A percentile compares a stretch with the other conserved stretches of the same genome.
These are phyloP conservation scores for Cebidichthys violaceus DNA, from an alignment of 2,113 vertebrate genomes.

Conservation along the genomic window DNA sequence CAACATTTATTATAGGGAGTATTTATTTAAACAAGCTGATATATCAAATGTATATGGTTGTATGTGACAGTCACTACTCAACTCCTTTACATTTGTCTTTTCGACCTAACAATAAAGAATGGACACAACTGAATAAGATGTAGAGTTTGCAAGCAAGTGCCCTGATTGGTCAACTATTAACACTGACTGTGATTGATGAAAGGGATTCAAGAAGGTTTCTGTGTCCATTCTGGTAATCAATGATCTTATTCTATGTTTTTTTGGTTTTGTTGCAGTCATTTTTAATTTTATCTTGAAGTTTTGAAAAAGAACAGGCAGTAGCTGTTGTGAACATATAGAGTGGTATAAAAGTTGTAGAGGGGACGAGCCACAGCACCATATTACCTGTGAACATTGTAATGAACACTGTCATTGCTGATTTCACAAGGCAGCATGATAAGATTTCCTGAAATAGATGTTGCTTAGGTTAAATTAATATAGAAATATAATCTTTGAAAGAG, in stretches of 20 bases:
- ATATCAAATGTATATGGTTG: slow-evolving; percentile 1
- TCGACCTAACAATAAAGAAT: background rate
- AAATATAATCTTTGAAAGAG: background rate
- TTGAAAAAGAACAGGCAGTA: background rate
- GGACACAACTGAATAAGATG: background rate
- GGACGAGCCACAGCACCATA: background rate
- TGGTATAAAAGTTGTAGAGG: background rate
- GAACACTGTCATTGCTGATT: background rate
- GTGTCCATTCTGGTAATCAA: background rate
- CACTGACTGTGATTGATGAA: background rate
- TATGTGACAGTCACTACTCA: slow-evolving; percentile 6
- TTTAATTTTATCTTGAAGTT: background rate
- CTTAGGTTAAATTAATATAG: background rate
- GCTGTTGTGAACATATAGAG: background rate
- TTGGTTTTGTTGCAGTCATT: background rate
- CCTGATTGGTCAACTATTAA: background rate
- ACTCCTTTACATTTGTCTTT: background rate
- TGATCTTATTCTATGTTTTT: background rate
- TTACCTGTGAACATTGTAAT: background rate
- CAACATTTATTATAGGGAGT: background rate
- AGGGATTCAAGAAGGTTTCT: background rate
- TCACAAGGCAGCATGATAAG: background rate
- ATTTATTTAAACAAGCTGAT: slow-evolving; percentile 10
- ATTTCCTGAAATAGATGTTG: background rate
- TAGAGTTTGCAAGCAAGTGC: background rate